Percentiles rank a stretch among this genome's conserved stretches.
Conservation (phyloP, 2,888 invertebrate genomes). For the Junonia oenone region DNA sequence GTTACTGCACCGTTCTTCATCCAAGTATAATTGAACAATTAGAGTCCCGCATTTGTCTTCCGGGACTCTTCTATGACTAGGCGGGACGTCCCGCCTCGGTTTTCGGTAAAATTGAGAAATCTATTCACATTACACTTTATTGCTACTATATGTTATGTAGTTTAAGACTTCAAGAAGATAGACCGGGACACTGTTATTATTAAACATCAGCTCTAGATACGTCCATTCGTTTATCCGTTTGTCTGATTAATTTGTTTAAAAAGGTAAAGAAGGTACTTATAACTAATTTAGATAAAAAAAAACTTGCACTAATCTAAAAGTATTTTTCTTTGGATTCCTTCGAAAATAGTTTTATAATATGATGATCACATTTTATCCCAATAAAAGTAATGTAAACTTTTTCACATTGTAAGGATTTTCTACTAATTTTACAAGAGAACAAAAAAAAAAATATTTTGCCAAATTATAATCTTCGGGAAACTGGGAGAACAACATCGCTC, state of each 20-base stretch:
- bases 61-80: neutral
- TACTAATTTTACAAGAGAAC: neutral
- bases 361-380: too few relatives aligned
- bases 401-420: neutral
- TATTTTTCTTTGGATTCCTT: too few relatives aligned
- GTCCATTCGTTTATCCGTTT: too few relatives aligned
- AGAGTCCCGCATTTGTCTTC: neutral
- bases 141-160: neutral
- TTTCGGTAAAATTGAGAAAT: neutral
- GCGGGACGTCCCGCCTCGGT: neutral
- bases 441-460: neutral
- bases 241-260: too few relatives aligned
- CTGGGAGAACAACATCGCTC: neutral
- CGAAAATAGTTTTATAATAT: too few relatives aligned
- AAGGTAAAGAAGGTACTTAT: too few relatives aligned
- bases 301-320: too few relatives aligned
- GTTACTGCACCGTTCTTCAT: neutral
- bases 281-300: too few relatives aligned
- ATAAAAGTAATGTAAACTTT: neutral
- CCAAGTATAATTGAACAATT: neutral
- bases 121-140: neutral
- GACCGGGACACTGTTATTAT: too few relatives aligned
- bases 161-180: too few relatives aligned
- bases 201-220: too few relatives aligned
- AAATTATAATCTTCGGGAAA: too few relatives aligned